A percentile compares a stretch with the other conserved stretches of the same genome.
These are phyloP conservation scores for Stigmatopora nigra DNA, from an alignment of 2,113 vertebrate genomes.

Conservation along the genomic window DNA sequence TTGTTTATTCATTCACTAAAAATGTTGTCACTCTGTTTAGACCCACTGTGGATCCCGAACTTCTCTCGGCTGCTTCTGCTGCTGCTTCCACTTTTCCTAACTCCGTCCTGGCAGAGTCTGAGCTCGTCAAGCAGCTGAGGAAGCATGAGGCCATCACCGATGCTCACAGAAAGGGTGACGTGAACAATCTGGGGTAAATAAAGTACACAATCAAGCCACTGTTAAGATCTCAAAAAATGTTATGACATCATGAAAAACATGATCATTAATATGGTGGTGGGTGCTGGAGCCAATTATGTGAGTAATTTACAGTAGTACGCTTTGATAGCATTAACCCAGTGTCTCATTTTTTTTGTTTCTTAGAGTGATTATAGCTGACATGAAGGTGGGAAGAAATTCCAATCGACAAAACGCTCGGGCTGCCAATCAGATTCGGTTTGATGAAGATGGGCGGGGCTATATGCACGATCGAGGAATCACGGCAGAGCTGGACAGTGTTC, in stretches of 20 bases:
- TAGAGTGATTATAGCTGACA: constrained; percentile 78
- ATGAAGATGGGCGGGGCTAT: constrained; percentile 71
- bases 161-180: constrained; percentile 61
- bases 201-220: not conserved
- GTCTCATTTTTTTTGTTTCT: constrained; percentile 26
- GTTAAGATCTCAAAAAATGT: not conserved
- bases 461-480: constrained; percentile 24
- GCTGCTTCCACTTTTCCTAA: constrained; percentile 79
- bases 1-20: not conserved
- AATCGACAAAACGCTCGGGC: constrained; percentile 20
- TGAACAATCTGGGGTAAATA: constrained; percentile 68
- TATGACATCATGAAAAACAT: not conserved
- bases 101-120: constrained; percentile 70
- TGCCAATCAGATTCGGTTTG: constrained; percentile 67
- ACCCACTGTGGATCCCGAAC: constrained; percentile 63
- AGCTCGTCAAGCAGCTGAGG: constrained; percentile 78
- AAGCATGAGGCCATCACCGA: constrained; percentile 70
- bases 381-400: constrained; percentile 71
- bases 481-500: constrained; percentile 28
- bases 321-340: not conserved
- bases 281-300: not conserved
- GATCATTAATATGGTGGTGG: no score
- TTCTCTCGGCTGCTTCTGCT: constrained; percentile 78
- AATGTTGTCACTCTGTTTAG: constrained; percentile 20
- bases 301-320: not conserved